phyloP scores from a whole-genome alignment of 2,113 vertebrate genomes.

The Cryptotis parvus region DNA sequence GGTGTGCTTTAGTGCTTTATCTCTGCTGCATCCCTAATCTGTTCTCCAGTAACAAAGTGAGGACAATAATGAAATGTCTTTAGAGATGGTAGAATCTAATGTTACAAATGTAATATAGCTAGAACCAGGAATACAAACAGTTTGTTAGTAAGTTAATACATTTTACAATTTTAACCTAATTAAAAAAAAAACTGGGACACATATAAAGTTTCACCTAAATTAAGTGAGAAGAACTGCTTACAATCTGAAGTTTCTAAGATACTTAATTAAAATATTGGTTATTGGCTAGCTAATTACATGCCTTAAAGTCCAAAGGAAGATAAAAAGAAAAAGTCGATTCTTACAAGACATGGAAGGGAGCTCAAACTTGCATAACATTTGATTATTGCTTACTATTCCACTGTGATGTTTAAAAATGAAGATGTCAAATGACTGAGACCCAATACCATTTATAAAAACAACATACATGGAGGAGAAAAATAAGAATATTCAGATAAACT shows the following conservation, averaged over 20 bases:
- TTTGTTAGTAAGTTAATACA: not conserved
- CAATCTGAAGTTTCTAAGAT: slow-evolving; percentile 55
- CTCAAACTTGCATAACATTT: slow-evolving; percentile 79
- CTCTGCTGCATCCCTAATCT: too few relatives aligned
- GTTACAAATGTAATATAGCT: not conserved
- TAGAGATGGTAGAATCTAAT: not conserved
- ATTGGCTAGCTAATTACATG: slow-evolving; percentile 75
- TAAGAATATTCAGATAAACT: not conserved
- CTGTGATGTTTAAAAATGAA: slow-evolving; percentile 75
- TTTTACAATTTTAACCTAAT: slow-evolving; percentile 57
- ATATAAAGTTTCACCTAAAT: slow-evolving; percentile 52
- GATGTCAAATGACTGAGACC: slow-evolving; percentile 73
- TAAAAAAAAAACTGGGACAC: slow-evolving; percentile 67
- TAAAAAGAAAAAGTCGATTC: slow-evolving; percentile 40
- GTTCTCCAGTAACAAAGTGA: not conserved
- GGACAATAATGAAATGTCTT: not conserved
- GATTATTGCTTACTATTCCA: slow-evolving; percentile 62
- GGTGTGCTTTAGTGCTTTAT: too few relatives aligned
- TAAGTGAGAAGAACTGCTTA: slow-evolving; percentile 32
- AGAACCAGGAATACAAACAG: not conserved
- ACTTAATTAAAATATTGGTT: slow-evolving; percentile 77
- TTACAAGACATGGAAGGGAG: slow-evolving; percentile 63
- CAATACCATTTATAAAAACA: slow-evolving; percentile 74
- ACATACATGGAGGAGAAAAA: slow-evolving; percentile 1
- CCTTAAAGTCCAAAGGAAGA: slow-evolving; percentile 72